These are phyloP conservation scores for Enteromius thamalakanensis DNA, from an alignment of 2,797 vertebrate genomes.

Conservation along the genomic window DNA sequence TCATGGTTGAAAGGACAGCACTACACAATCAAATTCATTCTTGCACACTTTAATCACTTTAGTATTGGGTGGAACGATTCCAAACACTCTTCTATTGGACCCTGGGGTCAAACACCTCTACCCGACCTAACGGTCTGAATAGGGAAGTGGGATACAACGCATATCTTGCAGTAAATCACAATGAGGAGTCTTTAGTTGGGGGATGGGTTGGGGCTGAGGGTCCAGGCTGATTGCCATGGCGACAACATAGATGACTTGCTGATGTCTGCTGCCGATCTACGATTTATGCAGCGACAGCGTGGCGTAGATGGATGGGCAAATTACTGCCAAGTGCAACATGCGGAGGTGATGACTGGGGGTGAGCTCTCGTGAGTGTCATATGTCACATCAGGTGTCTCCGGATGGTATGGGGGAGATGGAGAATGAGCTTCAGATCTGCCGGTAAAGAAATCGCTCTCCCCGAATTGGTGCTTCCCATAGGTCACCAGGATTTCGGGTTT, in stretches of 20 bases:
- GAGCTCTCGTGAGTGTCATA: conserved; percentile 51
- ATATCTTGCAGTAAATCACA: conserved; percentile 37
- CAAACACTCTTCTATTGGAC: conserved; percentile 19
- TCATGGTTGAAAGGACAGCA: conserved; percentile 56
- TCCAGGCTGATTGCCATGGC: conserved; percentile 80
- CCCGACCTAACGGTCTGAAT: conserved; percentile 17
- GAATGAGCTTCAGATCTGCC: conserved; percentile 30
- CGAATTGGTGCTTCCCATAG: neutral
- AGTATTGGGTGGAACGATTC: conserved; percentile 24
- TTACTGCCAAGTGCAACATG: conserved; percentile 79
- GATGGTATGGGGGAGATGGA: neutral
- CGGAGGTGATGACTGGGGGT: conserved; percentile 66
- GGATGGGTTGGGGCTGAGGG: conserved; percentile 15
- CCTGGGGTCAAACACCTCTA: conserved; percentile 34
- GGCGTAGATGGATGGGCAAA: conserved; percentile 71
- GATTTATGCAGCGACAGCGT: conserved; percentile 81
- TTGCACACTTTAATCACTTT: conserved; percentile 74
- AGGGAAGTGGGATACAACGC: neutral
- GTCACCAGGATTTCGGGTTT: conserved; percentile 1
- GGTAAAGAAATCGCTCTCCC: conserved; percentile 1
- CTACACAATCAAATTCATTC: conserved; percentile 71
- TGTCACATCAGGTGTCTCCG: conserved; percentile 26
- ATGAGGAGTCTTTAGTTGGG: conserved; percentile 66
- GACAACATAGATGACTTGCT: conserved; percentile 69
- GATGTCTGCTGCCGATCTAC: conserved; percentile 76